These are phyloP conservation scores for Cepphus grylle DNA, from an alignment of 2,113 vertebrate genomes.

Conservation along the genomic window DNA sequence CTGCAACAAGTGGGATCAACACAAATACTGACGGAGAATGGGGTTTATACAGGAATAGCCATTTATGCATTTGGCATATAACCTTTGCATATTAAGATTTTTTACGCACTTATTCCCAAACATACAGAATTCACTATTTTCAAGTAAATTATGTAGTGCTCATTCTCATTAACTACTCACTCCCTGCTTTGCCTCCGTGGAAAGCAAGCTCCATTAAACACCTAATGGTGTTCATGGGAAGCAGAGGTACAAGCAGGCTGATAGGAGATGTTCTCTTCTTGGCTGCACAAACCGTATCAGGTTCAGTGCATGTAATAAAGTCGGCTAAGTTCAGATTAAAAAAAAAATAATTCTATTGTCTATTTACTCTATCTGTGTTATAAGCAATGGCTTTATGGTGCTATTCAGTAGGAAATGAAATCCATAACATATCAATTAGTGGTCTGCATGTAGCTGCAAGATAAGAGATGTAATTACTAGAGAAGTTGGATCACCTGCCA, in stretches of 20 bases:
- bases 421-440: not conserved
- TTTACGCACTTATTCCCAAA: not conserved
- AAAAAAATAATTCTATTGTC: not conserved
- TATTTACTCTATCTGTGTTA: not conserved
- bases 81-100: not conserved
- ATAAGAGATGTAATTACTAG: not conserved
- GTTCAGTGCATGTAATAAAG: not conserved
- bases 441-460: not conserved
- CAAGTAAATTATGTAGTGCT: not conserved
- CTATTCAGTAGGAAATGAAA: not conserved
- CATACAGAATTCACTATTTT: not conserved
- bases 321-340: not conserved
- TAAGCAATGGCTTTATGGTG: not conserved
- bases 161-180: not conserved
- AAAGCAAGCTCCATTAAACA: conserved; percentile 16
- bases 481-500: not conserved
- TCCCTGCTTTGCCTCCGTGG: not conserved
- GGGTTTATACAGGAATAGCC: not conserved
- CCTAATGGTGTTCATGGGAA: not conserved
- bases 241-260: not conserved
- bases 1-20: not conserved
- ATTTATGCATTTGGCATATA: not conserved
- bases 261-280: not conserved
- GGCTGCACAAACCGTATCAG: not conserved
- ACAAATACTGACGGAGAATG: not conserved